Base-by-base conservation (phyloP, 1,140 invertebrate species). In the Nomia melanderi region DNA sequence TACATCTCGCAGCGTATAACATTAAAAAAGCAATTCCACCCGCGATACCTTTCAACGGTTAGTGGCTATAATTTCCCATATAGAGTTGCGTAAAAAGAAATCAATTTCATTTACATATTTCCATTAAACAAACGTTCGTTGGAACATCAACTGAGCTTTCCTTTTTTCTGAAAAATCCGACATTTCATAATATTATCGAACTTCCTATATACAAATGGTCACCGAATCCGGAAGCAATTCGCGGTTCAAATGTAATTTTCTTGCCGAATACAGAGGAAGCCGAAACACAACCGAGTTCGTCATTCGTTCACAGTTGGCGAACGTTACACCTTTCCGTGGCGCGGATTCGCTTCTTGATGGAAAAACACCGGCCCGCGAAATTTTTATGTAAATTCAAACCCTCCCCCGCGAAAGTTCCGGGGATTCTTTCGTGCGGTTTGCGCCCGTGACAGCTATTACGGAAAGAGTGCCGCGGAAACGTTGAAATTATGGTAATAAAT, bases 401-500 rank as follows among this genome's bases (percentile, higher is more conserved):
- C n/a, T n/a, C n/a, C 17, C 17, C 63, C 41, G 25, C 27, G 25
- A 44, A 47, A 50, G 41, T 47, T 27, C 63, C 7, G 27, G 2
- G 33, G 17, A 20, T 47, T 25, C 44, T 50, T 65, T 27, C 39
- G 17, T 17, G 12, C 6, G 59, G 8, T 62, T n/a, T 33, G 59
- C 33, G 33, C 23, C 5, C 7, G 63, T 12, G 41, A 50, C 39
- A 47, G 23, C 44, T 44, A 65, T 47, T 47, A 65, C 44, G 7
- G 41, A 50, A 65, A 65, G 12, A 47, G 27, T 31, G 23, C 29
- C 63, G 8, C 20, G 41, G 59, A 62, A 39, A 62, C n/a, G 59
- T 3, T 62, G 59, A 62, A 62, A 62, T 62, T 39, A 62, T 62
- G 59, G 59, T 62, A 62, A 62, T 62, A 33, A 62, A 62, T 62